Evolutionary conservation across 1,140 invertebrate genomes (phyloP).

Genomic region (Pseudomyrmex flavicornis): DNA sequence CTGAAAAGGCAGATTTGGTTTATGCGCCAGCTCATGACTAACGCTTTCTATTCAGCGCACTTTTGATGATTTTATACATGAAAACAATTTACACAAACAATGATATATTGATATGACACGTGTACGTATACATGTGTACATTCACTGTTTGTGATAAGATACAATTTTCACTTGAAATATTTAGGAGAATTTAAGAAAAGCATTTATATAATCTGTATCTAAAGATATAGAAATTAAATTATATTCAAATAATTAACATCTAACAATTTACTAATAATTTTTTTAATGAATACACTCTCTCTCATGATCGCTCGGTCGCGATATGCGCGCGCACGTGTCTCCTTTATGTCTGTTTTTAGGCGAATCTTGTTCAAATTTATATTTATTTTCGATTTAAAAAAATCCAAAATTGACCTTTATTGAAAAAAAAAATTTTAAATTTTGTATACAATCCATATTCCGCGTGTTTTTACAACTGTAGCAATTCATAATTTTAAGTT

Average conservation of each 20-base stretch:
- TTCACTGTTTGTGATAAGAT: too few species aligned
- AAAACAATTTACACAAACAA: neutral
- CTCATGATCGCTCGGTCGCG: constrained; percentile 83
- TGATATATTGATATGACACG: neutral
- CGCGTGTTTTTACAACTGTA: too few species aligned
- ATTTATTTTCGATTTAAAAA: neutral
- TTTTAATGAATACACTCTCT: constrained; percentile 73
- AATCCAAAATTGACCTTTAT: too few species aligned
- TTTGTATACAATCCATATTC: too few species aligned
- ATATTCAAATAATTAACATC: constrained; percentile 38
- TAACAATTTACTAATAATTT: constrained; percentile 68
- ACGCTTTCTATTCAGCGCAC: neutral
- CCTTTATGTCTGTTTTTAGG: neutral
- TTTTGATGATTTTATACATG: constrained; percentile 1
- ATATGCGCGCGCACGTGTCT: constrained; percentile 78
- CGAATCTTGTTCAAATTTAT: neutral
- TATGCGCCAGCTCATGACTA: neutral
- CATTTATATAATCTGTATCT: too few species aligned
- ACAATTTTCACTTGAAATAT: too few species aligned
- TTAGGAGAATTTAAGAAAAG: too few species aligned
- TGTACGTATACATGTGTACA: too few species aligned
- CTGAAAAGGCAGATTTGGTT: constrained; percentile 38
- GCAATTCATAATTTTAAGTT: neutral
- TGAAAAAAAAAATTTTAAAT: too few species aligned
- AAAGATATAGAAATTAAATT: neutral